Conservation (phyloP, 1,140 invertebrate species). For the Idris sp. region DNA sequence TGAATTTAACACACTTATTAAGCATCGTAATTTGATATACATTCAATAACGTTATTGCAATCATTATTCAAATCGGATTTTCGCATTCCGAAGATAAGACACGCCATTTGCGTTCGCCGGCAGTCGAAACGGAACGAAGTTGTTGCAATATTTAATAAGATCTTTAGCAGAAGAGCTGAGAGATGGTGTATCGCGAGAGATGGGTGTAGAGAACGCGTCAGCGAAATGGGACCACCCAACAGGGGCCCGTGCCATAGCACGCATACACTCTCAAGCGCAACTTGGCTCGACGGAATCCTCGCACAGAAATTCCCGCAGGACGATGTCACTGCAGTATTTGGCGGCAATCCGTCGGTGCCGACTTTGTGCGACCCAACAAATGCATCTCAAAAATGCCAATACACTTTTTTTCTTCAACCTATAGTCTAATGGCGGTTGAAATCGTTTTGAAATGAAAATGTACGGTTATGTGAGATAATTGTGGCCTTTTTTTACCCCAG, state of each 20-base stretch:
- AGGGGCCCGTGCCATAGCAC: slow-evolving; percentile 71
- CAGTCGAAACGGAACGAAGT: slow-evolving; percentile 66
- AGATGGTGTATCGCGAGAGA: slow-evolving; percentile 73
- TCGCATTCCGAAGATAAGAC: slow-evolving; percentile 62
- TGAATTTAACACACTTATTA: slow-evolving; percentile 28
- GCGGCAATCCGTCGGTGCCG: slow-evolving; percentile 44
- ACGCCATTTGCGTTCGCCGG: slow-evolving; percentile 54
- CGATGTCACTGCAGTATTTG: slow-evolving; percentile 58
- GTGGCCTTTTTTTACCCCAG: too few relatives aligned
- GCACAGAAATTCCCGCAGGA: slow-evolving; percentile 63
- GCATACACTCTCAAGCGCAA: slow-evolving; percentile 61
- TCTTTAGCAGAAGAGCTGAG: slow-evolving; percentile 72
- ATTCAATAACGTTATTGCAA: slow-evolving; percentile 57
- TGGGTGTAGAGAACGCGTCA: slow-evolving; percentile 75
- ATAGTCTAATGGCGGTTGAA: slow-evolving; percentile 29
- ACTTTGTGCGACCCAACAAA: slow-evolving; percentile 46
- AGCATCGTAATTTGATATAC: slow-evolving; percentile 58
- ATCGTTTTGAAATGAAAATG: slow-evolving; percentile 53
- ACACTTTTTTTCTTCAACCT: slow-evolving; percentile 24
- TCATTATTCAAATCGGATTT: slow-evolving; percentile 63
- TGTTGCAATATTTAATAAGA: slow-evolving; percentile 76
- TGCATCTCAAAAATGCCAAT: slow-evolving; percentile 54
- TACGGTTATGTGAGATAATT: slow-evolving; percentile 34
- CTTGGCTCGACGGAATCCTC: slow-evolving; percentile 63
- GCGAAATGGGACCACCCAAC: slow-evolving; percentile 76